Conservation (phyloP, 2,888 invertebrate genomes). For the Bombylius major region DNA sequence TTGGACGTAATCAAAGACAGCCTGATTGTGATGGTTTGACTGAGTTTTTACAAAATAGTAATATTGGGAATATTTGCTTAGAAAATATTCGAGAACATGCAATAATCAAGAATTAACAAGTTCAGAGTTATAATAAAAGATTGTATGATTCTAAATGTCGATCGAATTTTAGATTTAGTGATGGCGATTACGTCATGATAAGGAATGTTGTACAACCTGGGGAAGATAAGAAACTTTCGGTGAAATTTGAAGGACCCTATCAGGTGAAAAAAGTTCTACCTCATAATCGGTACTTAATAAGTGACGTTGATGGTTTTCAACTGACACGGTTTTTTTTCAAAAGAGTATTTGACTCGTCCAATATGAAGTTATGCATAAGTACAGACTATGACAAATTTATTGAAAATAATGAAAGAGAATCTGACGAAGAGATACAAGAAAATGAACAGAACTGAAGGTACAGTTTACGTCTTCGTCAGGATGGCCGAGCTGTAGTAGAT, state of each 20-base stretch:
- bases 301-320: slow-evolving; percentile 1
- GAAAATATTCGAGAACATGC: background rate
- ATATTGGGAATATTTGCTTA: no score
- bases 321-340: background rate
- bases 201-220: background rate
- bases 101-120: background rate
- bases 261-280: no score
- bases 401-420: no score
- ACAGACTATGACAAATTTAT: background rate
- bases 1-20: no score
- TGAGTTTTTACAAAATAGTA: no score
- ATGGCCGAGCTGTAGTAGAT: no score
- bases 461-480: no score
- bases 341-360: slow-evolving; percentile 1
- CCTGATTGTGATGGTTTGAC: no score
- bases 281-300: background rate
- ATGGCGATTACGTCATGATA: background rate
- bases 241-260: background rate
- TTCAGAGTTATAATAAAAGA: background rate
- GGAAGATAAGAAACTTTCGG: background rate
- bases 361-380: background rate
- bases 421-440: no score
- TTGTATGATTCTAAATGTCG: background rate
- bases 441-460: no score
- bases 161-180: background rate